These are phyloP conservation scores for Carposina sasakii DNA, from an alignment of 1,140 invertebrate genomes.

Conservation along the genomic window DNA sequence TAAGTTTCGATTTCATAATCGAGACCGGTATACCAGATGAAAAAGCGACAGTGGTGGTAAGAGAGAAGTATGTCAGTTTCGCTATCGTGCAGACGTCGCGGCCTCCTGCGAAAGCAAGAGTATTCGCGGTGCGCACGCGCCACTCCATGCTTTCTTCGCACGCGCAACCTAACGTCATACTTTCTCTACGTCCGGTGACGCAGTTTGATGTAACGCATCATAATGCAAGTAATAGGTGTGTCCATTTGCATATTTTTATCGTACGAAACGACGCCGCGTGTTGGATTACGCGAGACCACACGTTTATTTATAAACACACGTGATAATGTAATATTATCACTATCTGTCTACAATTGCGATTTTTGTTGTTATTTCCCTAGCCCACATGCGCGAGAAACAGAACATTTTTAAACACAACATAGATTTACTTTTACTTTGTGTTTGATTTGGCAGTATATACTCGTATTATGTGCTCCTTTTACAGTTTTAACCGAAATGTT, in stretches of 20 bases:
- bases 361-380: too few species aligned
- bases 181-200: slow-evolving; percentile 57
- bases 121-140: slow-evolving; percentile 24
- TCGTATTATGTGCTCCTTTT: too few species aligned
- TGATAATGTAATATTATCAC: too few species aligned
- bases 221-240: slow-evolving; percentile 38
- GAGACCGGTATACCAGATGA: slow-evolving; percentile 64
- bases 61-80: slow-evolving; percentile 61
- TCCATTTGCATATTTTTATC: not conserved
- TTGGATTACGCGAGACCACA: too few species aligned
- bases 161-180: slow-evolving; percentile 65
- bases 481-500: too few species aligned
- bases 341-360: too few species aligned
- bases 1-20: slow-evolving; percentile 64
- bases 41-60: slow-evolving; percentile 52
- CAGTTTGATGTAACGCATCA: slow-evolving; percentile 51
- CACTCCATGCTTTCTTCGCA: slow-evolving; percentile 33
- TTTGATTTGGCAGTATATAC: too few species aligned
- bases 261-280: too few species aligned
- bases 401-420: too few species aligned
- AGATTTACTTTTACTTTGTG: too few species aligned
- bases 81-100: slow-evolving; percentile 61
- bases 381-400: too few species aligned
- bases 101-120: slow-evolving; percentile 65
- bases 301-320: too few species aligned